These are phyloP conservation scores for Criorhina ranunculi DNA, from an alignment of 2,888 invertebrate species.

Conservation along the genomic window DNA sequence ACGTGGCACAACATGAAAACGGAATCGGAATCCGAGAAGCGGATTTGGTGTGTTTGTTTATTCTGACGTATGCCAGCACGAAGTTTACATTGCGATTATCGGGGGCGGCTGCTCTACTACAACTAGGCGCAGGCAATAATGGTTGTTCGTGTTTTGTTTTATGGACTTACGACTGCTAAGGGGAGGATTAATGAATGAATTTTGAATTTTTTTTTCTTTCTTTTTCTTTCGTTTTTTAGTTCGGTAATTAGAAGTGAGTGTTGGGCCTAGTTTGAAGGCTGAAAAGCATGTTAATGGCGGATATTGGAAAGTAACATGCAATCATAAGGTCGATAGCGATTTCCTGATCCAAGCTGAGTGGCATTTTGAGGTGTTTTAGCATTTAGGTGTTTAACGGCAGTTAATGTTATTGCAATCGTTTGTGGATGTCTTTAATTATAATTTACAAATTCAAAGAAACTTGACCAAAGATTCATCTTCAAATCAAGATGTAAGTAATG, in stretches of 20 bases:
- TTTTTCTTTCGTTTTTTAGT: background rate
- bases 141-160: conserved; percentile 50
- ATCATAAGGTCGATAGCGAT: conserved; percentile 31
- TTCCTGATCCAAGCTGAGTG: conserved; percentile 23
- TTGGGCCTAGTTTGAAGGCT: conserved; percentile 7
- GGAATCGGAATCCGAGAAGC: conserved; percentile 10
- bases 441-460: background rate
- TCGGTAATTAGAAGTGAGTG: conserved; percentile 25
- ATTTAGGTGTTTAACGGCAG: conserved; percentile 51
- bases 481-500: conserved; percentile 22
- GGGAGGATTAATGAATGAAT: conserved; percentile 59
- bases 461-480: conserved; percentile 15
- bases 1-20: background rate
- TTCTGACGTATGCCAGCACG: conserved; percentile 21
- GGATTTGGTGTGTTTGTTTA: conserved; percentile 39
- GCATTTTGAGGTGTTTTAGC: conserved; percentile 34
- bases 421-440: background rate
- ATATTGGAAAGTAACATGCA: conserved; percentile 64
- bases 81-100: conserved; percentile 29
- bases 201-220: conserved; percentile 26
- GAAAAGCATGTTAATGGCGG: conserved; percentile 53
- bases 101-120: background rate
- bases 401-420: conserved; percentile 10
- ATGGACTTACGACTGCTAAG: conserved; percentile 18
- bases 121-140: background rate